Percentiles rank a stretch among this genome's conserved stretches.
Conservation (phyloP, 2,113 vertebrate species). For the Piprites chloris region DNA sequence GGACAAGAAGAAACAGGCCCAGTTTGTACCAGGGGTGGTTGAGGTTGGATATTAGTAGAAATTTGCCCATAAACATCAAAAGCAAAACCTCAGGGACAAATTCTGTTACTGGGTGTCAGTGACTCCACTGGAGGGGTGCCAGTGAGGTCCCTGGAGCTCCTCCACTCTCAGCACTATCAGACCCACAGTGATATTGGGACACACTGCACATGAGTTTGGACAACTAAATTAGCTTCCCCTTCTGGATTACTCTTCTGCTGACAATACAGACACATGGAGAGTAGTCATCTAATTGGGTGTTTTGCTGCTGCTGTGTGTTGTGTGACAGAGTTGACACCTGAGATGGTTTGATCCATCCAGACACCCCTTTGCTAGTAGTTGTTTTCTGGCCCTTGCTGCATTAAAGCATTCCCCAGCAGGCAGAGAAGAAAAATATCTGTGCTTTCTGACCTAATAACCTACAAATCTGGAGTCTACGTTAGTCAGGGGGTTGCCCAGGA, state of each 20-base stretch:
- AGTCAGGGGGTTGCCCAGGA: neutral
- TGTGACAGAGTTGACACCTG: neutral
- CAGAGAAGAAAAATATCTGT: neutral
- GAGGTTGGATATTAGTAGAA: too few species aligned
- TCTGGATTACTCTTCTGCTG: neutral
- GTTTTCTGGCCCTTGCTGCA: neutral
- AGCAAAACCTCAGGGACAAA: neutral
- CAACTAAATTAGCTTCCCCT: neutral
- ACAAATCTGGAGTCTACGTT: fast-evolving
- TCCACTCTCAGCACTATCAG: neutral
- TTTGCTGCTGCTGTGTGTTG: neutral
- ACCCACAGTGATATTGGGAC: neutral
- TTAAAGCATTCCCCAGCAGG: neutral
- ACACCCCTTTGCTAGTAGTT: neutral
- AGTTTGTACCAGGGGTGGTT: too few species aligned
- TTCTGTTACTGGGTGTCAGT: neutral
- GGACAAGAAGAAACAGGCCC: too few species aligned
- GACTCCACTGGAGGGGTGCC: neutral
- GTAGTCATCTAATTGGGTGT: neutral
- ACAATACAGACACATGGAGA: neutral
- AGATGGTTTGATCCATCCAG: neutral
- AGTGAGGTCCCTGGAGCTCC: neutral
- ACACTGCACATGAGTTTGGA: neutral
- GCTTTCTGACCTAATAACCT: neutral
- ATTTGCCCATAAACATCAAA: neutral